Conservation (phyloP, 1,140 invertebrate species). For the Zaprionus gabonicus region DNA sequence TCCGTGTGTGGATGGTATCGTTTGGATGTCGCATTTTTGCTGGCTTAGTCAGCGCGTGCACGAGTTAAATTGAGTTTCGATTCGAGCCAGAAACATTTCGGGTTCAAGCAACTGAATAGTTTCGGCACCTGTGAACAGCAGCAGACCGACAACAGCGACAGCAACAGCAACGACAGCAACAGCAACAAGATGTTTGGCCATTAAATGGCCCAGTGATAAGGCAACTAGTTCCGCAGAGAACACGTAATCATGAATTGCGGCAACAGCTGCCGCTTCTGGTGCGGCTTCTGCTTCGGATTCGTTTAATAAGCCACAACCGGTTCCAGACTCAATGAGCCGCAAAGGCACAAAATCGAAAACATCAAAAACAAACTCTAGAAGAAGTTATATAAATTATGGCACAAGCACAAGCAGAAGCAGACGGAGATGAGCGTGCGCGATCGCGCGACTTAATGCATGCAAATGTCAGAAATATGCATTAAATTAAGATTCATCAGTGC, state of each 20-base stretch:
- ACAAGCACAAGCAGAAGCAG: conserved; percentile 13
- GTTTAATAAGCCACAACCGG: conserved; percentile 54
- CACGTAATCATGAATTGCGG: conserved; percentile 43
- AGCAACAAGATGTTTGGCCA: neutral
- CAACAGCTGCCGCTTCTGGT: conserved; percentile 27
- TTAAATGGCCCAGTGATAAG: conserved; percentile 64
- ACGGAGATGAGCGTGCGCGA: conserved; percentile 2
- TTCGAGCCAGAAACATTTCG: conserved; percentile 2
- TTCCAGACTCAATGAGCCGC: conserved; percentile 14
- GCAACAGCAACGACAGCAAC: neutral
- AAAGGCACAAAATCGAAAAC: conserved; percentile 11
- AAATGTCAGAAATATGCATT: conserved; percentile 76
- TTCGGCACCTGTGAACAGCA: conserved; percentile 1
- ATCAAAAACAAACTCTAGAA: conserved; percentile 9
- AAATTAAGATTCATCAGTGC: conserved; percentile 73
- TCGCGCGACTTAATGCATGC: conserved; percentile 65
- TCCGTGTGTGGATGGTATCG: conserved; percentile 5
- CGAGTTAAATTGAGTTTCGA: neutral
- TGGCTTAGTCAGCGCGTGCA: conserved; percentile 59
- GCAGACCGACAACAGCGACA: neutral
- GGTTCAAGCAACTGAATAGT: conserved; percentile 18
- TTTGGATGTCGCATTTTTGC: conserved; percentile 40
- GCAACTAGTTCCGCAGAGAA: conserved; percentile 61
- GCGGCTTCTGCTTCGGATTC: conserved; percentile 33
- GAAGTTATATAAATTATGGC: conserved; percentile 3